Evolutionary conservation across 1,140 invertebrate genomes (phyloP).

Genomic region (Phenacoccus solenopsis): DNA sequence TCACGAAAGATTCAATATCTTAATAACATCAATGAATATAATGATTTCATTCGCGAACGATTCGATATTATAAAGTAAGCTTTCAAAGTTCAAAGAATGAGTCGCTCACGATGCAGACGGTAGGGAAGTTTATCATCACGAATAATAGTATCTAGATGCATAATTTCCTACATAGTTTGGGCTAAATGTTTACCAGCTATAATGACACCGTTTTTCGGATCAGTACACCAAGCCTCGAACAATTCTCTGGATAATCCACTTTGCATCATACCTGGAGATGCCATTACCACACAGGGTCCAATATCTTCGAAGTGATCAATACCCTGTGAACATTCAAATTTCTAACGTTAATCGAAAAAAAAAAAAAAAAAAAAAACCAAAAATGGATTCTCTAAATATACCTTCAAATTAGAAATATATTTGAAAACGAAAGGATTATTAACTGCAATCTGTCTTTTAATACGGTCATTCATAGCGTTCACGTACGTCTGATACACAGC

Average conservation of each 20-base stretch:
- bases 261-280: conserved; percentile 99
- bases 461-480: conserved; percentile 98
- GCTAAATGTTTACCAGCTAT: conserved; percentile 61
- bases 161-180: too few species aligned
- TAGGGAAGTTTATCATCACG: too few species aligned
- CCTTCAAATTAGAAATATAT: conserved; percentile 96
- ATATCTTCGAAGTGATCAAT: conserved; percentile 99
- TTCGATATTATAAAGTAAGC: too few species aligned
- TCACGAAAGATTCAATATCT: too few species aligned
- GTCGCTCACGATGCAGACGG: too few species aligned
- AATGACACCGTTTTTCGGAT: conserved; percentile 94
- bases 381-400: conserved; percentile 31
- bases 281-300: conserved; percentile 98
- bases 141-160: too few species aligned
- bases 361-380: conserved; percentile 5
- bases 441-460: conserved; percentile 87
- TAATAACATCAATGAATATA: too few species aligned
- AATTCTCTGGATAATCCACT: conserved; percentile 92
- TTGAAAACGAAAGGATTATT: conserved; percentile 99
- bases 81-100: too few species aligned
- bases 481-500: conserved; percentile 99
- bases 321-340: conserved; percentile 49
- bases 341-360: background rate
- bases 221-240: conserved; percentile 98
- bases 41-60: too few species aligned